phyloP scores from a whole-genome alignment of 1,140 invertebrate species.

The Phenacoccus solenopsis region DNA sequence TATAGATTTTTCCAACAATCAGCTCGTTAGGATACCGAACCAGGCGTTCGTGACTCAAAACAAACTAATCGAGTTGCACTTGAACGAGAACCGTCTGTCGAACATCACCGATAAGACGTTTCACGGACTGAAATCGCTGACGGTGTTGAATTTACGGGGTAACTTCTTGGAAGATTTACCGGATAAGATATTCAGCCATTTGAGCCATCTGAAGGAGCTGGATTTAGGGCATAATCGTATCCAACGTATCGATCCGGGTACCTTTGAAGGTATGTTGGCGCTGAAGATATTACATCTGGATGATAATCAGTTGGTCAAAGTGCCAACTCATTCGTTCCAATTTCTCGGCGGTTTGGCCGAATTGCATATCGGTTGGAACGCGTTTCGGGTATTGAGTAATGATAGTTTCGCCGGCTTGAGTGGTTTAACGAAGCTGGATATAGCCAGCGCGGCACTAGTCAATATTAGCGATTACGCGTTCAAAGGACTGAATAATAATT shows the following conservation, averaged over 20 bases:
- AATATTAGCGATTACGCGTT: slow-evolving; percentile 64
- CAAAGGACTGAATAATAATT: slow-evolving; percentile 47
- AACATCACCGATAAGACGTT: slow-evolving; percentile 64
- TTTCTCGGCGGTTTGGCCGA: slow-evolving; percentile 61
- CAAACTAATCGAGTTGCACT: slow-evolving; percentile 64
- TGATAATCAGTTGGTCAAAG: slow-evolving; percentile 63
- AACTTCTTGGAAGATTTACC: slow-evolving; percentile 70
- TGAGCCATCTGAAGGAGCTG: slow-evolving; percentile 65
- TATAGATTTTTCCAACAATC: slow-evolving; percentile 71
- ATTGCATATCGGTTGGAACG: slow-evolving; percentile 69
- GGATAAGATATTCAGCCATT: slow-evolving; percentile 55
- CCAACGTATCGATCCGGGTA: slow-evolving; percentile 57
- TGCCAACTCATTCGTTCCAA: slow-evolving; percentile 57
- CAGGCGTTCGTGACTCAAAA: slow-evolving; percentile 65
- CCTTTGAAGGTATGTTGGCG: slow-evolving; percentile 60
- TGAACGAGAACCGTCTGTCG: slow-evolving; percentile 75
- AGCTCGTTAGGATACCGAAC: slow-evolving; percentile 60
- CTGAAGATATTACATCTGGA: slow-evolving; percentile 68
- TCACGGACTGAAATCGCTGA: slow-evolving; percentile 57
- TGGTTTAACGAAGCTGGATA: slow-evolving; percentile 57
- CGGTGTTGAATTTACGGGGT: slow-evolving; percentile 62
- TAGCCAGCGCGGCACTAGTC: slow-evolving; percentile 61
- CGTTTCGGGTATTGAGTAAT: slow-evolving; percentile 54
- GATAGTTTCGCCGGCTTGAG: slow-evolving; percentile 62
- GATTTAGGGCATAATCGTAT: slow-evolving; percentile 80